Base-by-base conservation (phyloP, 2,888 invertebrate species). In the Sesamia inferens region DNA sequence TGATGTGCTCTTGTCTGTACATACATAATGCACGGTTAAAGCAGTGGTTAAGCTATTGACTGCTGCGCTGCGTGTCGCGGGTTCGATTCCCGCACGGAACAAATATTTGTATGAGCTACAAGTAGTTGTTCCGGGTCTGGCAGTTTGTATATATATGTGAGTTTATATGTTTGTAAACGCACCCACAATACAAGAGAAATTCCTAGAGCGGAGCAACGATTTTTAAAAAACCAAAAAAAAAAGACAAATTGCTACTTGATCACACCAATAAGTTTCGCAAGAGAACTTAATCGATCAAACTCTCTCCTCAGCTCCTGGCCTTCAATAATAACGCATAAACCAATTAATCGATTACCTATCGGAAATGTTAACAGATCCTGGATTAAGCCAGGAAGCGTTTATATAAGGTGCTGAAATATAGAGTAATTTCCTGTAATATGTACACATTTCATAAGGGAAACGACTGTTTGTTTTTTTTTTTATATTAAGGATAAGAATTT, bases 341-440 rank as follows among this genome's bases (percentile, higher is more conserved):
- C 51, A 72, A 39, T 51, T 68, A 31, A 77, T 79, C 74, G 74
- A 69, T 64, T 69, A 39, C 70, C 64, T 13, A 80, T 81, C 75
- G 81, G 84, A 81, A 81, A 69, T 80, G 84, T 81, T 62, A 63
- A 71, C 81, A 81, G 80, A 80, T 80, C 81, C 84, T 80, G 39
- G 39, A 39, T 31, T 58, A 8, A 0, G 71, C 57, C 81, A 48
- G 81, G 81, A 83, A 83, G 67, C 39, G 59, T 83, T 81, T 83
- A 81, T 81, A 70, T 81, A 81, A 83, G 76, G 69, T 80, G 74
- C 70, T 77, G 82, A 78, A 82, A 71, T 70, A 75, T 54, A 42
- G 48, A 74, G 63, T 78, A 75, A 78, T 70, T 85, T 81, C 81
- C 81, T 69, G 75, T 75, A 51, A 85, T 75, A 68, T 62, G 68